Base-by-base conservation (phyloP, 2,797 vertebrate genomes). In the Syngnathus acus region DNA sequence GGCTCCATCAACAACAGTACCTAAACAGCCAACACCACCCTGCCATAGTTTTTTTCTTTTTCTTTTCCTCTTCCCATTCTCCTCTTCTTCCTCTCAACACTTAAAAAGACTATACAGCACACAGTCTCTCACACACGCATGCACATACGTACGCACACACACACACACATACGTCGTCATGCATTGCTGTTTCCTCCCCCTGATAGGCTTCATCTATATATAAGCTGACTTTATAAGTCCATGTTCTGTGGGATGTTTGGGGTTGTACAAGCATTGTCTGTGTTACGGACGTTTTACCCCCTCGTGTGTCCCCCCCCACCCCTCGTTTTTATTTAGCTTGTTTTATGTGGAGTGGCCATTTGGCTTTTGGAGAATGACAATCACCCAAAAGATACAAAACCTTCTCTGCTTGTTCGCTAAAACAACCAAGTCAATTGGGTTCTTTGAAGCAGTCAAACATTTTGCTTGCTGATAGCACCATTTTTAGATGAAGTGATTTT, bases 1-100 rank as follows among this genome's bases (percentile, higher is more conserved):
- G 89, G 93, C 84, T 83, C 93, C 86, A 90, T 95, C 86, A 89
- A 89, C 89, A 95, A 92, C 89, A 93, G 92, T 82, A 95, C 94
- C 91, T 96, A 94, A 96, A 91, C 80, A 73, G 81, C 80, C 80
- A 62, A 62, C 40, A 26, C 79, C 87, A 74, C 79, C 72, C 81
- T 78, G 70, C 77, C 75, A 76, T 76, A 62, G 60, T 79, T 38
- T 82, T 80, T 17, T 82, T 80, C 66, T 78, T 76, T 84, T 81
- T 62, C 48, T 82, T 76, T 69, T 76, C 76, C 76, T 68, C 67
- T 71, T 74, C 70, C 23, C 23, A 55, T 13, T 42, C 77, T 78
- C 72, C 73, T 75, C 67, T 71, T 74, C 70, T 65, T 76, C 76
- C 82, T 78, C 71, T 72, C 72, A 74, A 72, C 26, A 50, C 23